A percentile compares a stretch with the other conserved stretches of the same genome.
Evolutionary conservation across 2,797 vertebrate species (phyloP).

Genomic region (Megaceryle alcyon): DNA sequence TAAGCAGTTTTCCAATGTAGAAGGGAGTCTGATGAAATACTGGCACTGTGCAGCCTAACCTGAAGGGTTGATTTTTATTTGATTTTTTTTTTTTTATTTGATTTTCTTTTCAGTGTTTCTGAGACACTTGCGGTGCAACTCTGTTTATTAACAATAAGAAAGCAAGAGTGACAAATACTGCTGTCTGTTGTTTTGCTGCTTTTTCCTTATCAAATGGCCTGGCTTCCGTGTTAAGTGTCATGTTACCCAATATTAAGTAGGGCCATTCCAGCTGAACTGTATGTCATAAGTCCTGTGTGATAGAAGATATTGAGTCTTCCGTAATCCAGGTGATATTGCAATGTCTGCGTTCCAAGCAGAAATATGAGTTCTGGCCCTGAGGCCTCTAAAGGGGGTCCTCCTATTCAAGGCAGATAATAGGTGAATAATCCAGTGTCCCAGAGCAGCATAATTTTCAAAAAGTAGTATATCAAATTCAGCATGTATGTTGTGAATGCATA

Average conservation of each 20-base stretch:
- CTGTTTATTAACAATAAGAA: slow-evolving; percentile 9
- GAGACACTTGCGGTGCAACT: background rate
- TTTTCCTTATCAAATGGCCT: background rate
- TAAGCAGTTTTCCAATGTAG: background rate
- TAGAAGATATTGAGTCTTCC: background rate
- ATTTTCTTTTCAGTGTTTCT: background rate
- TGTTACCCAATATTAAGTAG: background rate
- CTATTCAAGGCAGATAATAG: background rate
- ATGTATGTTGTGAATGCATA: background rate
- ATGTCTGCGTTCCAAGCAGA: background rate
- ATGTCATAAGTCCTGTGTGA: background rate
- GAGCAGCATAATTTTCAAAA: background rate
- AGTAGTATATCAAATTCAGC: background rate
- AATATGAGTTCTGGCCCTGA: background rate
- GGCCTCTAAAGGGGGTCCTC: background rate
- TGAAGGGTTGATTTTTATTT: background rate
- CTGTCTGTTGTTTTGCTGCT: background rate
- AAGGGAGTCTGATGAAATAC: background rate
- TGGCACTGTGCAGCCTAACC: background rate
- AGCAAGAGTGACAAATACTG: background rate
- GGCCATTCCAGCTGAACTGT: background rate
- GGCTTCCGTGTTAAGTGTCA: background rate
- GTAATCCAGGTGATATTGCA: background rate
- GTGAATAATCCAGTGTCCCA: background rate
- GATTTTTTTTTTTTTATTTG: background rate